A percentile compares a stretch with the other conserved stretches of the same genome.
Conservation (phyloP, 2,113 vertebrate genomes). For the Pseudolaguvia tuberculata region DNA sequence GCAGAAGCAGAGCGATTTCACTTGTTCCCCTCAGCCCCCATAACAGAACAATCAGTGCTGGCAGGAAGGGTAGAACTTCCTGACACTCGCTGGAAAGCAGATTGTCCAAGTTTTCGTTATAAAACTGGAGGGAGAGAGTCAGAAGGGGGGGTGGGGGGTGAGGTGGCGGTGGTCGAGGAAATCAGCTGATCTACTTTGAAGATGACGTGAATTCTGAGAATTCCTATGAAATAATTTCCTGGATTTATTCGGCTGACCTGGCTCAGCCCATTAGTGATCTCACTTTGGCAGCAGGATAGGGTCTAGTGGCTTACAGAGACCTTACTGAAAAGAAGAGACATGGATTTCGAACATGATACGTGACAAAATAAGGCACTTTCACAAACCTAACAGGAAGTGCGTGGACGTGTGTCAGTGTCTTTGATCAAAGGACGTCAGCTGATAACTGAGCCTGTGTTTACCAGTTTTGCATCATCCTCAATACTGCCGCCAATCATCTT, state of each 20-base stretch:
- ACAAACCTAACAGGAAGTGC: constrained; percentile 12
- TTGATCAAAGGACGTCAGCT: not conserved
- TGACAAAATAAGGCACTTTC: constrained; percentile 16
- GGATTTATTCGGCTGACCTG: not conserved
- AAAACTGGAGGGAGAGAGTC: no score
- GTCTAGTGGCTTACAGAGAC: not conserved
- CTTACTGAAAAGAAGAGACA: not conserved
- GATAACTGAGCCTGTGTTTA: constrained; percentile 10
- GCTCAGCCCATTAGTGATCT: not conserved
- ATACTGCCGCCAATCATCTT: not conserved
- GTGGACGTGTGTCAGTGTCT: not conserved
- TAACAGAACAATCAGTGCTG: constrained; percentile 38
- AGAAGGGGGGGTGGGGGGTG: not conserved
- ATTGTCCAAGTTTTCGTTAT: constrained; percentile 2
- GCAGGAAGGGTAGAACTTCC: constrained; percentile 48
- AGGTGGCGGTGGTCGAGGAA: no score
- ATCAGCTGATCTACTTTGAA: constrained; percentile 37
- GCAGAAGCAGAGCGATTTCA: constrained; percentile 24
- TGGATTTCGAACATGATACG: constrained; percentile 13
- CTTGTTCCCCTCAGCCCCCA: constrained; percentile 5
- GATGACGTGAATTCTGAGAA: constrained; percentile 3
- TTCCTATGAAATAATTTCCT: not conserved
- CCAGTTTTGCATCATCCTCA: constrained; percentile 18
- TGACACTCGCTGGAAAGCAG: constrained; percentile 39
- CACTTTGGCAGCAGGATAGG: constrained; percentile 17